These are phyloP conservation scores for Aplysia californica DNA, from an alignment of 1,140 invertebrate species.

Conservation along the genomic window DNA sequence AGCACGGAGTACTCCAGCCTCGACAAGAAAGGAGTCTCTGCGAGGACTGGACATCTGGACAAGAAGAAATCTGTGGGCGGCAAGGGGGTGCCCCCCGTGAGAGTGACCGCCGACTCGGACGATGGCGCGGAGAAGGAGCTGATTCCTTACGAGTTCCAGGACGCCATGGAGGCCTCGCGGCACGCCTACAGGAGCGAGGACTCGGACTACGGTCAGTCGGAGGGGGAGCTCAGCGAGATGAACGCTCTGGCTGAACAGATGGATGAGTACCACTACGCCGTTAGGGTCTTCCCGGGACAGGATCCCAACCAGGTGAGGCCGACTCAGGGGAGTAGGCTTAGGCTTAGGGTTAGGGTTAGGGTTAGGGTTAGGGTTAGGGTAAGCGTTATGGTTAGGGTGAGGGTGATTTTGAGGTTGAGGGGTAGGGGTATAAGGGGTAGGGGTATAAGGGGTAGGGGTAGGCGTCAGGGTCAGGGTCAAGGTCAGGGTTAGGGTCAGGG, in stretches of 20 bases:
- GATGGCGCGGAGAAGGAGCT: slow-evolving; percentile 33
- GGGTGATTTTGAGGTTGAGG: not conserved
- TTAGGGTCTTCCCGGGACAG: slow-evolving; percentile 92
- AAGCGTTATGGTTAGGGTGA: too few relatives aligned
- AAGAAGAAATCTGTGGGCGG: slow-evolving; percentile 14
- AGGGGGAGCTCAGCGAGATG: slow-evolving; percentile 58
- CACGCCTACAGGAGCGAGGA: slow-evolving; percentile 52
- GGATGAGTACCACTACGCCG: slow-evolving; percentile 97
- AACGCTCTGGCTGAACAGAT: slow-evolving; percentile 81
- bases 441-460: not conserved
- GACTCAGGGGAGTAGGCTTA: not conserved
- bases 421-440: not conserved
- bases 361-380: too few relatives aligned
- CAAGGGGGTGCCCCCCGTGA: slow-evolving; percentile 4
- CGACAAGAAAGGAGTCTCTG: slow-evolving; percentile 45
- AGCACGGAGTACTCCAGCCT: slow-evolving; percentile 55
- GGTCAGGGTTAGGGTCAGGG: too few relatives aligned
- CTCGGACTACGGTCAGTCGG: slow-evolving; percentile 56
- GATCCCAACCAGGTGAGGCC: slow-evolving; percentile 84
- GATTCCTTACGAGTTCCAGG: slow-evolving; percentile 63
- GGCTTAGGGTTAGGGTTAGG: too few relatives aligned
- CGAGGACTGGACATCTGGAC: slow-evolving; percentile 32
- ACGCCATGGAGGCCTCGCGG: slow-evolving; percentile 46
- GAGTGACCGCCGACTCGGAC: slow-evolving; percentile 23
- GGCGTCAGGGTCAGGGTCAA: too few relatives aligned